phyloP scores from a whole-genome alignment of 2,888 invertebrate genomes.

The Crocallis elinguaria region DNA sequence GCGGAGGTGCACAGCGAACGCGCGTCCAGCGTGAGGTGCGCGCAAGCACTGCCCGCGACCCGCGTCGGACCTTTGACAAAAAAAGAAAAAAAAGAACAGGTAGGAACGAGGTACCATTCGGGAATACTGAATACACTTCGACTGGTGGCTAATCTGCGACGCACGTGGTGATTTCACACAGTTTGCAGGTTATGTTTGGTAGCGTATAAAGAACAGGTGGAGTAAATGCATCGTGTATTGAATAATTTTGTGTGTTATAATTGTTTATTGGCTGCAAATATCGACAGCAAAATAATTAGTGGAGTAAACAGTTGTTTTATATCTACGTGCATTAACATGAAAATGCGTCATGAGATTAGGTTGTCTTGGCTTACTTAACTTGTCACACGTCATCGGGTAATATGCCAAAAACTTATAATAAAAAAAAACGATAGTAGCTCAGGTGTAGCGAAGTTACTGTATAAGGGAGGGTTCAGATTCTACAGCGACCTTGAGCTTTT shows the following conservation, averaged over 20 bases:
- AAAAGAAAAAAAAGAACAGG: slow-evolving; percentile 58
- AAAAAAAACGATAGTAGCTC: too few species aligned
- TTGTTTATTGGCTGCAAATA: too few species aligned
- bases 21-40: slow-evolving; percentile 65
- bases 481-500: too few species aligned
- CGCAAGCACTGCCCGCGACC: slow-evolving; percentile 71
- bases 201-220: not conserved
- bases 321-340: too few species aligned
- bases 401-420: too few species aligned
- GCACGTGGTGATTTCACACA: slow-evolving; percentile 27
- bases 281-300: too few species aligned
- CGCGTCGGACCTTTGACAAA: slow-evolving; percentile 71
- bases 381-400: too few species aligned
- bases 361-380: too few species aligned
- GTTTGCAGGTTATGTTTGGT: slow-evolving; percentile 21
- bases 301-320: too few species aligned
- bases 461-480: too few species aligned
- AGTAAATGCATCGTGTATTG: not conserved
- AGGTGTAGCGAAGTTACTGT: too few species aligned
- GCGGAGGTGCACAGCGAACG: slow-evolving; percentile 45
- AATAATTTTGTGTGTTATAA: not conserved
- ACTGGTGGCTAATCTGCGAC: slow-evolving; percentile 16
- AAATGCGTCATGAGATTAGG: too few species aligned
- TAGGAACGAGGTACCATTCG: slow-evolving; percentile 42
- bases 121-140: slow-evolving; percentile 18